Conservation (phyloP, 2,113 vertebrate genomes). For the Sceloporus tristichus region DNA sequence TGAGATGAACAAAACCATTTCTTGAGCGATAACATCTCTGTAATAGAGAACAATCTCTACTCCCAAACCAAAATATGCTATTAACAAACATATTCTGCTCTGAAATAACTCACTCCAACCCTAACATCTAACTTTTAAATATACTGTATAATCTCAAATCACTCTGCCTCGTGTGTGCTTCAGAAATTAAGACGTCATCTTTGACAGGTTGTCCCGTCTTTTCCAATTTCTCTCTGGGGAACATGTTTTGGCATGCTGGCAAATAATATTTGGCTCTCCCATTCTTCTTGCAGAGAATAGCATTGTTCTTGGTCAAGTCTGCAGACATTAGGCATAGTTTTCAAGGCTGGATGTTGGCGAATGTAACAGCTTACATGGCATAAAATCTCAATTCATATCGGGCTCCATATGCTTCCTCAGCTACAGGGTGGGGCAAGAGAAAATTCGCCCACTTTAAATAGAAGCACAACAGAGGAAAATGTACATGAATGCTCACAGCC, state of each 20-base stretch:
- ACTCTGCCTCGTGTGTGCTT: slow-evolving; percentile 58
- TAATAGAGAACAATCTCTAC: not conserved
- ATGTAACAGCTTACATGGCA: slow-evolving; percentile 52
- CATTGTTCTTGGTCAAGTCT: slow-evolving; percentile 71
- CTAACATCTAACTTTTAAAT: slow-evolving; percentile 56
- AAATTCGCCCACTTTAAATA: not conserved
- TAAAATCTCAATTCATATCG: slow-evolving; percentile 52
- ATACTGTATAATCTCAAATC: slow-evolving; percentile 51
- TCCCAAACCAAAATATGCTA: not conserved
- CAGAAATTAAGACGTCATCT: slow-evolving; percentile 69
- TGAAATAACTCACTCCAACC: slow-evolving; percentile 55
- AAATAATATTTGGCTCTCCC: slow-evolving; percentile 63
- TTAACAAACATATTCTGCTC: not conserved
- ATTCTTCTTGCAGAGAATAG: slow-evolving; percentile 55
- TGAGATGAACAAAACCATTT: slow-evolving; percentile 40
- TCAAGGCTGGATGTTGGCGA: slow-evolving; percentile 10
- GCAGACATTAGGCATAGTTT: slow-evolving; percentile 48
- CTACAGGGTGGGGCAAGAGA: slow-evolving; percentile 29
- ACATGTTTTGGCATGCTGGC: slow-evolving; percentile 34
- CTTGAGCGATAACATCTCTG: slow-evolving; percentile 2
- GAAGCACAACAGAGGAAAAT: not conserved
- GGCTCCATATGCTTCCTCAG: slow-evolving; percentile 50
- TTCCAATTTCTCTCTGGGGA: slow-evolving; percentile 67
- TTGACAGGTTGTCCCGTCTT: slow-evolving; percentile 71
- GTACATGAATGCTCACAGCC: not conserved